phyloP scores from a whole-genome alignment of 2,888 invertebrate genomes.

The Odiellus spinosus region DNA sequence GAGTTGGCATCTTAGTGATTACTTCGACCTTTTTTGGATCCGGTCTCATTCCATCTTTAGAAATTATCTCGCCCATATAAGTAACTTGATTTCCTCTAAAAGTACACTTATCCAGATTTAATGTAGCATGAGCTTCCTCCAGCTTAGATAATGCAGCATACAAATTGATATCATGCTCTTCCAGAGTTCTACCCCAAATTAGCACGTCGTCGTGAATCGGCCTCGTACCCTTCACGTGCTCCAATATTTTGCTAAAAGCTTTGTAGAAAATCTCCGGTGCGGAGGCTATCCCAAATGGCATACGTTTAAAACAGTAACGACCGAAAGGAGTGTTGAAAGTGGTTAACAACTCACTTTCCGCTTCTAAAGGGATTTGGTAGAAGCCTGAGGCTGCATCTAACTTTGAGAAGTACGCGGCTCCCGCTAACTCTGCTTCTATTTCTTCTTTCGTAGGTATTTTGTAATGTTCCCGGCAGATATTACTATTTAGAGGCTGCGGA shows the following conservation, averaged over 20 bases:
- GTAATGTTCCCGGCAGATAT: constrained; percentile 22
- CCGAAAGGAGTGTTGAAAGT: constrained; percentile 27
- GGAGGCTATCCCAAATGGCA: constrained; percentile 25
- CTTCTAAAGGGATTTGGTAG: constrained; percentile 26
- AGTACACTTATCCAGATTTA: constrained; percentile 2
- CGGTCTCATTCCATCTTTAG: constrained; percentile 3
- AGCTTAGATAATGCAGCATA: background rate
- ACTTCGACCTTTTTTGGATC: constrained; percentile 5
- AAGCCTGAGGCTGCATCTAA: constrained; percentile 26
- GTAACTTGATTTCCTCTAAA: background rate
- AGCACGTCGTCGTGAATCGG: constrained; percentile 3
- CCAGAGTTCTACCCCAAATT: background rate
- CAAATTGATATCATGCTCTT: constrained; percentile 4
- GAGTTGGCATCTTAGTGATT: background rate
- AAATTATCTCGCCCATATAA: constrained; percentile 7
- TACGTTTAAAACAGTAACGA: constrained; percentile 23
- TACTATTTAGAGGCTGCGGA: constrained; percentile 23
- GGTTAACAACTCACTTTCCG: constrained; percentile 23
- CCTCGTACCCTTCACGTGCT: background rate
- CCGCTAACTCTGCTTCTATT: constrained; percentile 21
- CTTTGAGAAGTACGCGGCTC: constrained; percentile 20
- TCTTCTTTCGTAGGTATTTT: constrained; percentile 24
- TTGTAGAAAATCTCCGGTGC: constrained; percentile 27
- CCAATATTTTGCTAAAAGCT: background rate
- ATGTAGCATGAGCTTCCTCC: background rate